Evolutionary conservation across 2,888 invertebrate species (phyloP).

Genomic region (Strigamia maritima): DNA sequence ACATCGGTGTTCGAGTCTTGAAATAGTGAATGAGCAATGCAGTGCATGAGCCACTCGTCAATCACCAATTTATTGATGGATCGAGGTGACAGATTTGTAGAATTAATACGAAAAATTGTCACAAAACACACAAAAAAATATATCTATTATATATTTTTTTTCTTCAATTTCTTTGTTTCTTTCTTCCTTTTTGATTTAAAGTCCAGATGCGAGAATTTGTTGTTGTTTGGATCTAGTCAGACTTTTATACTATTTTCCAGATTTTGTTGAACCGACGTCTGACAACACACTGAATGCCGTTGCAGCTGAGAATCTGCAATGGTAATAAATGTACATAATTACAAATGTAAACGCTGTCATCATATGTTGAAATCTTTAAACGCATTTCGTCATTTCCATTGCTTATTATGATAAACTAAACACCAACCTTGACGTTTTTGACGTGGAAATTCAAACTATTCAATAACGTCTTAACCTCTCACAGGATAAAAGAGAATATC

Average conservation of each 20-base stretch:
- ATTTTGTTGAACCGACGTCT: slow-evolving; percentile 3
- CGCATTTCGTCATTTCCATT: slow-evolving; percentile 18
- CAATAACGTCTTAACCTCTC: background rate
- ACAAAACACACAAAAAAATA: background rate
- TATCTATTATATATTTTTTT: no score
- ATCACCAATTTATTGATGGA: background rate
- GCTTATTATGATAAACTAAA: background rate
- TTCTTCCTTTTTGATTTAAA: background rate
- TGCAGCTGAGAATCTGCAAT: slow-evolving; percentile 15
- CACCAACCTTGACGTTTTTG: background rate
- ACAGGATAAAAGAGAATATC: no score
- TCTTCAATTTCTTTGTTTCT: background rate
- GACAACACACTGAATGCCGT: slow-evolving; percentile 15
- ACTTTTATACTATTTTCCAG: background rate
- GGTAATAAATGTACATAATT: background rate
- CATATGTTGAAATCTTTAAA: slow-evolving; percentile 25
- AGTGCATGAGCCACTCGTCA: slow-evolving; percentile 30
- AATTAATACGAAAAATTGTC: background rate
- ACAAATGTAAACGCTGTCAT: slow-evolving; percentile 3
- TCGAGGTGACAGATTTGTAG: background rate
- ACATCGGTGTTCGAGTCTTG: slow-evolving; percentile 14
- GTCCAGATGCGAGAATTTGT: background rate
- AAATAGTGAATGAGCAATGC: slow-evolving; percentile 7
- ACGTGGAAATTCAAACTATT: background rate
- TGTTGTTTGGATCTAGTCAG: slow-evolving; percentile 29